A percentile compares a stretch with the other conserved stretches of the same genome.
Conservation (phyloP, 2,888 invertebrate species). For the Drosophila borborema region DNA sequence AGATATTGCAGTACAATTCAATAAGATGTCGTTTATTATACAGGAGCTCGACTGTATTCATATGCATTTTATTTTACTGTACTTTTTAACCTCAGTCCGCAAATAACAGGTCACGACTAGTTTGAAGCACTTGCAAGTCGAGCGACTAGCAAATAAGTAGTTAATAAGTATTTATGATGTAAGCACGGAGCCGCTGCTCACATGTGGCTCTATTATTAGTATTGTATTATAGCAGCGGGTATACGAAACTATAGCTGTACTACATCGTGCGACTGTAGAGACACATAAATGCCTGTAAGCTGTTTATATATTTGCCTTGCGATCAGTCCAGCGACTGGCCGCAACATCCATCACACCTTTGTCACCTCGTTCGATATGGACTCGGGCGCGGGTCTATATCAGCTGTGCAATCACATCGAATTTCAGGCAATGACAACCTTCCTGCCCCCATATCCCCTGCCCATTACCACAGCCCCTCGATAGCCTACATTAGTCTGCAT, state of each 20-base stretch:
- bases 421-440: background rate
- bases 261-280: conserved; percentile 2
- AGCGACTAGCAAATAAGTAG: conserved; percentile 27
- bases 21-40: background rate
- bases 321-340: conserved; percentile 17
- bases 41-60: too few species aligned
- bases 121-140: conserved; percentile 48
- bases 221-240: conserved; percentile 17
- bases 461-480: background rate
- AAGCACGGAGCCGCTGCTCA: conserved; percentile 40
- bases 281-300: conserved; percentile 22
- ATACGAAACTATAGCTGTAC: conserved; percentile 1
- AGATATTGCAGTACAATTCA: background rate
- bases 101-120: conserved; percentile 64
- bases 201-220: conserved; percentile 48
- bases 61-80: conserved; percentile 9
- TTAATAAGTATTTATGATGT: conserved; percentile 57
- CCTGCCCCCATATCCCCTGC: background rate
- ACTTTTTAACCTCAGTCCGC: conserved; percentile 25
- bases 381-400: conserved; percentile 6
- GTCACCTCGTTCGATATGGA: conserved; percentile 12
- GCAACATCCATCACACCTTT: conserved; percentile 29
- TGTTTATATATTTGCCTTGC: conserved; percentile 25
- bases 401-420: conserved; percentile 38
- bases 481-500: background rate